Evolutionary conservation across 2,888 invertebrate species (phyloP), one percentile per base, ranked within the genome.

Genomic region (Altica lythri): DNA sequence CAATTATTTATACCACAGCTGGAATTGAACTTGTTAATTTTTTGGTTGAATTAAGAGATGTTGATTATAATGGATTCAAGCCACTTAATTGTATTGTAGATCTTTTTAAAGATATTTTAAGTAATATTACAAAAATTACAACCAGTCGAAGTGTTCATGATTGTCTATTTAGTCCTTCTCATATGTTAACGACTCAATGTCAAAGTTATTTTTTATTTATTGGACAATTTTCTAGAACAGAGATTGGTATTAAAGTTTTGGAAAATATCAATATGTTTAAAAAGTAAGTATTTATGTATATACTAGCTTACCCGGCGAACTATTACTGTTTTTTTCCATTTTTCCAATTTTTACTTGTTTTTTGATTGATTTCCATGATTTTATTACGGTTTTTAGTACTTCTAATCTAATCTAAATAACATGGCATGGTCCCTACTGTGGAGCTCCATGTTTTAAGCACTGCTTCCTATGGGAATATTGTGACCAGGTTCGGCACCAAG

Each of bases 151-250:
- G 87, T 62, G 90, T 91, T 0, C 91, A 92, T 71, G 92, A 92
- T 71, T 92, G 92, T 63, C 78, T 93, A 13, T 90, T 94, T 69
- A 92, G 92, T 74, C 94, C 94, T 1, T 88, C 90, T 64, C 89
- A 90, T 72, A 87, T 94, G 84, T 83, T 86, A 65, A 91, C 88
- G 68, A 93, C 95, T 0, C 89, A 93, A 79, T 92, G 93, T 73
- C 95, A 95, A 75, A 90, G 90, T 80, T 97, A 96, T 80, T 97
- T 97, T 77, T 81, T 97, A 35, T 91, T 95, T 72, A 85, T 96
- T 58, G 96, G 96, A 0, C 88, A 92, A 64, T 81, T 96, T 68
- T 88, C 89, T 64, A 86, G 89, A 59, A 83, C 84, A 4, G 81
- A 83, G 46, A 79, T 81, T 37, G 91, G 91, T 1, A 77, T 87